Evolutionary conservation across 2,113 vertebrate genomes (phyloP).

Genomic region (Sinosuthora webbiana): DNA sequence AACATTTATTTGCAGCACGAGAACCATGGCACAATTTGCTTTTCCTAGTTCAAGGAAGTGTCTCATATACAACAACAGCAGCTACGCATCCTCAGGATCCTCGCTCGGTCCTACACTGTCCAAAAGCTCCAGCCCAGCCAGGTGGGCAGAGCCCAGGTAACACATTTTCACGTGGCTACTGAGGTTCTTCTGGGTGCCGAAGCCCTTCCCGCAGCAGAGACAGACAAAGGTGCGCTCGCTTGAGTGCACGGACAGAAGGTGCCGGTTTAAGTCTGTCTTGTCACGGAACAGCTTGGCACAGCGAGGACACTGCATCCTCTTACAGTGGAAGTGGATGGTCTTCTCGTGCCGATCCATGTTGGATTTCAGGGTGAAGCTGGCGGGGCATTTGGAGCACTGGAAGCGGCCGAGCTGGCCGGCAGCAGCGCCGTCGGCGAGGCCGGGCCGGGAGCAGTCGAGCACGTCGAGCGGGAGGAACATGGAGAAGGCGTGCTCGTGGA

Average conservation of each 20-base stretch:
- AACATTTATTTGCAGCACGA: background rate
- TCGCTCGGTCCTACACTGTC: background rate
- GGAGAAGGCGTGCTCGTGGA: constrained; percentile 72
- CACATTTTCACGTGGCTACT: constrained; percentile 75
- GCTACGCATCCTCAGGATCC: background rate
- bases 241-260: constrained; percentile 75
- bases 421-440: background rate
- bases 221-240: constrained; percentile 68
- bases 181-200: constrained; percentile 80
- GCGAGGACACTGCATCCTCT: constrained; percentile 78
- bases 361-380: constrained; percentile 83
- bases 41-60: background rate
- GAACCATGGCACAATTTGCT: background rate
- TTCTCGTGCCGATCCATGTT: constrained; percentile 81
- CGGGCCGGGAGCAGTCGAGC: background rate
- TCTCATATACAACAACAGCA: background rate
- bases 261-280: constrained; percentile 78
- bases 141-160: constrained; percentile 65
- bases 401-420: constrained; percentile 65
- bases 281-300: constrained; percentile 77
- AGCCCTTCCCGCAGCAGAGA: constrained; percentile 75
- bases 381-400: constrained; percentile 78
- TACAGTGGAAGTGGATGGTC: constrained; percentile 80
- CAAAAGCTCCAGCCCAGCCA: background rate
- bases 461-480: constrained; percentile 70